Conservation (phyloP, 2,797 vertebrate species). For the Pseudomugil gertrudae region DNA sequence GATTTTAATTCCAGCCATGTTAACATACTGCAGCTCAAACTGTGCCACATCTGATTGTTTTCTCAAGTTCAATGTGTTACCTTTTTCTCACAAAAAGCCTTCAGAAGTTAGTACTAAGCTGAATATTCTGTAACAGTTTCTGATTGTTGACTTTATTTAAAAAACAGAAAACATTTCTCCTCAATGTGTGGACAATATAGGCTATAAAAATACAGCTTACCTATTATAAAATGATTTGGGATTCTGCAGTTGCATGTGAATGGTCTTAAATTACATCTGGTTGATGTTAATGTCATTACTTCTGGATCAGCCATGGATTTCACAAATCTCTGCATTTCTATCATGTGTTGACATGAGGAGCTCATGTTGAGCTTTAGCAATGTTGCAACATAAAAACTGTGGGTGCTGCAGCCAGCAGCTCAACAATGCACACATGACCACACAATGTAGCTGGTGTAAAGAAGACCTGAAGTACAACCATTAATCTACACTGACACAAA, state of each 20-base stretch:
- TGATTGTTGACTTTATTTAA: not conserved
- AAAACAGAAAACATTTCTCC: not conserved
- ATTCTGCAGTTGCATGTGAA: not conserved
- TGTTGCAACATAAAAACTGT: not conserved
- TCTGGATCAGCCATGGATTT: not conserved
- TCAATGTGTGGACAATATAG: not conserved
- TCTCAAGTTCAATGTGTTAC: too few species aligned
- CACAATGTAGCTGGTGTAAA: not conserved
- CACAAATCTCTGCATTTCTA: not conserved
- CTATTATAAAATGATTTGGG: not conserved
- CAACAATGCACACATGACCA: not conserved
- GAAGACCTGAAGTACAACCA: not conserved
- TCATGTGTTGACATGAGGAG: not conserved
- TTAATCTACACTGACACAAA: constrained; percentile 4
- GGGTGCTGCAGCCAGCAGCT: not conserved
- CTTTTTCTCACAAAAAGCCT: too few species aligned
- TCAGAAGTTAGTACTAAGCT: too few species aligned
- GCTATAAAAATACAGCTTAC: not conserved
- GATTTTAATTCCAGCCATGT: too few species aligned
- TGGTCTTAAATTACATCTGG: not conserved
- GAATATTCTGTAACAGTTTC: not conserved
- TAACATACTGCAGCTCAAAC: too few species aligned
- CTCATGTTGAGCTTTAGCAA: not conserved
- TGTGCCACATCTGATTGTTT: too few species aligned
- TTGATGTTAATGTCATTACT: not conserved